A percentile compares a stretch with the other conserved stretches of the same genome.
These are phyloP conservation scores for Drosophila percnosoma DNA, from an alignment of 2,888 invertebrate species.

Conservation along the genomic window DNA sequence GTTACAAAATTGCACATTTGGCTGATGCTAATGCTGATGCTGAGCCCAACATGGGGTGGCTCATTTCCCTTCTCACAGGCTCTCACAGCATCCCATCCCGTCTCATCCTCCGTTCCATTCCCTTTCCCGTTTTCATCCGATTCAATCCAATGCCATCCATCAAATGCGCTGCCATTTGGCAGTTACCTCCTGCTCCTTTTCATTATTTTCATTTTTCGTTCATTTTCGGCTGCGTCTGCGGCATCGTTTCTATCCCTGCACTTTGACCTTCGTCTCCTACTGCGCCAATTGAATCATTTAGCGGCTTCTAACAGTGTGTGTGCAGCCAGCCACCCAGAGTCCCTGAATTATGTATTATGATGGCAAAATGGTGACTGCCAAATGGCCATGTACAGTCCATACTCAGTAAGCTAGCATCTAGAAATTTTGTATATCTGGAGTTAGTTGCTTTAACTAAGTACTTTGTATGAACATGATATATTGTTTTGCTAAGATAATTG, in stretches of 20 bases:
- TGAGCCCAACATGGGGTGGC: conserved; percentile 58
- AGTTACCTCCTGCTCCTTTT: conserved; percentile 52
- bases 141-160: conserved; percentile 45
- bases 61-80: conserved; percentile 9
- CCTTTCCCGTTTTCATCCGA: conserved; percentile 7
- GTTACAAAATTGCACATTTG: conserved; percentile 79
- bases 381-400: conserved; percentile 21
- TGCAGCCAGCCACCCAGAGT: conserved; percentile 22
- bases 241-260: conserved; percentile 36
- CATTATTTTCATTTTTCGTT: conserved; percentile 25
- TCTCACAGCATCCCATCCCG: conserved; percentile 14
- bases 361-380: conserved; percentile 6
- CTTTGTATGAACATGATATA: background rate
- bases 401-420: background rate
- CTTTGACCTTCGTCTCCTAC: conserved; percentile 70
- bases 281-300: conserved; percentile 64
- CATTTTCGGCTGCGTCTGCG: conserved; percentile 24
- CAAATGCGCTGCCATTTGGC: conserved; percentile 59
- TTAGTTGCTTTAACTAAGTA: background rate
- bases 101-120: conserved; percentile 10
- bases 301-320: conserved; percentile 42
- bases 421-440: background rate
- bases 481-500: background rate
- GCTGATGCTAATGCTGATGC: conserved; percentile 21
- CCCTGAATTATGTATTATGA: background rate